Conservation (phyloP, 1,140 invertebrate genomes). For the Condylostylus longicornis region DNA sequence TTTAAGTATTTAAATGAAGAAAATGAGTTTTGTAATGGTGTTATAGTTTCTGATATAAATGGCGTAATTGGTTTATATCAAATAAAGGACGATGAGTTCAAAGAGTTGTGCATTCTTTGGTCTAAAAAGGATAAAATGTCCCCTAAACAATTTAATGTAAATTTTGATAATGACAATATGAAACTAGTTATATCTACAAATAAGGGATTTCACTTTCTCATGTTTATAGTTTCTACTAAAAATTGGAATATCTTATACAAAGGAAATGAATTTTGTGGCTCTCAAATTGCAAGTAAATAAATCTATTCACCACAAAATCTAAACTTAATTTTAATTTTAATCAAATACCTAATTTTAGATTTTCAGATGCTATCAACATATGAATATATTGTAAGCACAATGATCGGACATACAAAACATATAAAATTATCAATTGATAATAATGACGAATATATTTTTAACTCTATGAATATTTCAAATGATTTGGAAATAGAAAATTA, state of each 20-base stretch:
- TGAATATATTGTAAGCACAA: constrained; percentile 4
- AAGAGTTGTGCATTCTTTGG: background rate
- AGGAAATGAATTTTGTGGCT: background rate
- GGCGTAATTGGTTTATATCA: background rate
- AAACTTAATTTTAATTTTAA: background rate
- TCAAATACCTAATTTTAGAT: constrained; percentile 1
- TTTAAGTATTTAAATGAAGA: background rate
- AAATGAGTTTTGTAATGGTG: background rate
- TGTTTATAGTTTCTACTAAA: background rate
- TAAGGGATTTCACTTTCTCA: background rate
- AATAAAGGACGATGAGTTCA: background rate
- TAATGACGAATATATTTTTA: background rate
- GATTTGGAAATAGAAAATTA: constrained; percentile 4
- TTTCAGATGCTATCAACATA: background rate
- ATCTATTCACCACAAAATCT: background rate
- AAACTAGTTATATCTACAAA: background rate
- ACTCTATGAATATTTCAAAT: no score
- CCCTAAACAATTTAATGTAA: background rate
- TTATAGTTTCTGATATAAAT: background rate
- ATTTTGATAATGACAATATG: background rate
- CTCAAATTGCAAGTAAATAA: background rate
- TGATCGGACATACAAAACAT: background rate
- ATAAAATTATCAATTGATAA: background rate
- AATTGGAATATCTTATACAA: background rate
- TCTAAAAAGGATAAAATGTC: background rate